A percentile compares a stretch with the other conserved stretches of the same genome.
Evolutionary conservation across 1,140 invertebrate genomes (phyloP).

Genomic region (Carposina sasakii): DNA sequence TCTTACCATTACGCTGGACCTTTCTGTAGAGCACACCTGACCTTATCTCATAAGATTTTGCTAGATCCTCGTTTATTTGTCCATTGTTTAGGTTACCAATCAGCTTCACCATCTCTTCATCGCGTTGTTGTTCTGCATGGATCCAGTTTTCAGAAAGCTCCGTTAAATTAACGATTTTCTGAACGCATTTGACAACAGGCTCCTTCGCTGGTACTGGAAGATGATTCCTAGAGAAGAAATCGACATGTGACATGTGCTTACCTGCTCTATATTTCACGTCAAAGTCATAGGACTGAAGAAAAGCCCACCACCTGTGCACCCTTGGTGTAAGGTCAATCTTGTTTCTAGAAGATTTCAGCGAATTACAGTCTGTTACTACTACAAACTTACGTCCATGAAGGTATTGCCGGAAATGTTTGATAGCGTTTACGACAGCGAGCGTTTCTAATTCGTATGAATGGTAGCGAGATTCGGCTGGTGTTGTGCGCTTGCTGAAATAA

Average conservation of each 20-base stretch:
- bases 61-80: not conserved
- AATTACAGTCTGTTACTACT: constrained; percentile 20
- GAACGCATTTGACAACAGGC: constrained; percentile 4
- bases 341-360: not conserved
- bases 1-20: not conserved
- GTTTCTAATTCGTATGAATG: constrained; percentile 3
- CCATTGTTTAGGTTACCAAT: not conserved
- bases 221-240: constrained; percentile 1
- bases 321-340: no score
- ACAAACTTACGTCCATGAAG: no score
- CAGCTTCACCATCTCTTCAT: not conserved
- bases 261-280: not conserved
- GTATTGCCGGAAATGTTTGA: constrained; percentile 37
- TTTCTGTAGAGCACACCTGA: not conserved
- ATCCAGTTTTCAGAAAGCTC: constrained; percentile 3
- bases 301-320: no score
- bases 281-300: not conserved
- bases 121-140: not conserved
- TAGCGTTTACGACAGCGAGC: constrained; percentile 23
- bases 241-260: constrained; percentile 25
- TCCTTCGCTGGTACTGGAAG: not conserved
- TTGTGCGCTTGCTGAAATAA: not conserved
- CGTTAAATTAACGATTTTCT: constrained; percentile 16
- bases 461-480: not conserved
- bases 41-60: not conserved